Evolutionary conservation across 2,797 vertebrate genomes (phyloP).

Genomic region (Anolis apletophallus): DNA sequence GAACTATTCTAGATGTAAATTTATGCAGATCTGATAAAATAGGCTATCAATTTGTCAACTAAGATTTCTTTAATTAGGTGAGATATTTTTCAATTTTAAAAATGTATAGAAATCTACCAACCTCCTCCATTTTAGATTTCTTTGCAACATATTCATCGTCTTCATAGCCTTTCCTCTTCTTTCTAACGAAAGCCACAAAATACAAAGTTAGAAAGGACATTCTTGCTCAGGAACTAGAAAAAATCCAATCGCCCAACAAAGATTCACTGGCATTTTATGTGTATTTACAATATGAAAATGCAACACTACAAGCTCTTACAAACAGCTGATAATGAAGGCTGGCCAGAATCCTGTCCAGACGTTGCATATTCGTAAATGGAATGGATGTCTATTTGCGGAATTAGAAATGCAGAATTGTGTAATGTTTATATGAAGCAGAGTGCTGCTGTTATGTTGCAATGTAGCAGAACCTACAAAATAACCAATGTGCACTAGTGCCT

Average conservation of each 20-base stretch:
- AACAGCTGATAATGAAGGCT: not conserved
- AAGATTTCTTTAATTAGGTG: not conserved
- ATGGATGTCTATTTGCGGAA: not conserved
- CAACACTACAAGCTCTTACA: not conserved
- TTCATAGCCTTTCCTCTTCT: constrained; percentile 93
- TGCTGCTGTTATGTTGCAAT: too few species aligned
- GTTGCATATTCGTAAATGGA: not conserved
- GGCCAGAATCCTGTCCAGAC: too few species aligned
- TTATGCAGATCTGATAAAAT: not conserved
- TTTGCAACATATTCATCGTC: constrained; percentile 89
- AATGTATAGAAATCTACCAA: constrained; percentile 64
- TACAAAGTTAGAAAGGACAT: not conserved
- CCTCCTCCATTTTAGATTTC: constrained; percentile 83
- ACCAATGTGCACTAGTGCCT: not conserved
- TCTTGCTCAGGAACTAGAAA: not conserved
- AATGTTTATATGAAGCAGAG: too few species aligned
- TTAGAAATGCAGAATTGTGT: too few species aligned
- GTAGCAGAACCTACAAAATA: too few species aligned
- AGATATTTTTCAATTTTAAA: not conserved
- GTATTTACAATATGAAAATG: not conserved
- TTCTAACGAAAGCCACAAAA: constrained; percentile 77
- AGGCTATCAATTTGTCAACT: not conserved
- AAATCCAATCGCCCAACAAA: fast-evolving
- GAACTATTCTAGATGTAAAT: not conserved
- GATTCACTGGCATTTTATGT: not conserved